Evolutionary conservation across 2,113 vertebrate species (phyloP).

Genomic region (Pygoscelis antarcticus): DNA sequence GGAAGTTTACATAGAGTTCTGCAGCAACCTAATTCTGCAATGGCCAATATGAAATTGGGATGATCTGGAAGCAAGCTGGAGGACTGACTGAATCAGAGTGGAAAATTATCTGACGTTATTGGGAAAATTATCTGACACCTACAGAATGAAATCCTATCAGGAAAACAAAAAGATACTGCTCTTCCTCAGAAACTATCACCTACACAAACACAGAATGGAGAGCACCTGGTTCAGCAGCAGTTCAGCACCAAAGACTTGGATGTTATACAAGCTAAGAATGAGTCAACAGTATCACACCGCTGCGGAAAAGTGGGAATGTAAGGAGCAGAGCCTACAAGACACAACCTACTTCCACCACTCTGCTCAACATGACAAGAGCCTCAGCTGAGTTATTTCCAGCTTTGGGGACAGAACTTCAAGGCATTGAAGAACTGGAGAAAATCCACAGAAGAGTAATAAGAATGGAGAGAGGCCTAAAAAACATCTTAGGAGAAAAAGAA

Average conservation of each 20-base stretch:
- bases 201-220: background rate
- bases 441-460: background rate
- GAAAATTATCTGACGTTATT: background rate
- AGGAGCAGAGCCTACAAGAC: background rate
- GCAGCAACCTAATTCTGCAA: background rate
- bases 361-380: background rate
- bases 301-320: background rate
- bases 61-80: background rate
- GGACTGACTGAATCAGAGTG: background rate
- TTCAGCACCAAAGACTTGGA: background rate
- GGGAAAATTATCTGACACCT: background rate
- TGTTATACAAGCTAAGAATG: background rate
- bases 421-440: background rate
- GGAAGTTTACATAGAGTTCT: background rate
- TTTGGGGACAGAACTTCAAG: background rate
- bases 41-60: background rate
- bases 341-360: background rate
- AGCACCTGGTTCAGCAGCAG: background rate
- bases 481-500: background rate
- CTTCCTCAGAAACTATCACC: background rate
- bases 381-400: background rate
- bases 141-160: background rate
- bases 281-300: background rate
- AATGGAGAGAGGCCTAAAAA: background rate
- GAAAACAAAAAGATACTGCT: background rate